These are phyloP conservation scores for Elmis aenea DNA, from an alignment of 2,888 invertebrate genomes.

Conservation along the genomic window DNA sequence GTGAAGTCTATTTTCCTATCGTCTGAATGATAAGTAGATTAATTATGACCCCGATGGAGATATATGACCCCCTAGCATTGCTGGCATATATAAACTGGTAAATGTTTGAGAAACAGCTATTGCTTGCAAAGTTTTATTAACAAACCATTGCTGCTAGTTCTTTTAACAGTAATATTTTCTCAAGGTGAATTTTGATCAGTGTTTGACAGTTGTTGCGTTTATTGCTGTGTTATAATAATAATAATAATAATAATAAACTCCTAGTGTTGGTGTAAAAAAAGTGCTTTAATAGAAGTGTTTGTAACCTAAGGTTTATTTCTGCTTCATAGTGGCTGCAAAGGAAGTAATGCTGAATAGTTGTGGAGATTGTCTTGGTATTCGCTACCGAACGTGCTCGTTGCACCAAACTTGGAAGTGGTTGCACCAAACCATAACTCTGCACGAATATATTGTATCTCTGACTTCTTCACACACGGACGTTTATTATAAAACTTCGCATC, in stretches of 20 bases:
- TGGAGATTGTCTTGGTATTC: constrained; percentile 82
- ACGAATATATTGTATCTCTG: constrained; percentile 80
- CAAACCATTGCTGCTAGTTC: no score
- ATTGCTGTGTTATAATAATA: no score
- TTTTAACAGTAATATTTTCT: no score
- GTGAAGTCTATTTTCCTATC: constrained; percentile 34
- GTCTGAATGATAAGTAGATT: constrained; percentile 31
- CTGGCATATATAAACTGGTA: constrained; percentile 34
- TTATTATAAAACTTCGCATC: constrained; percentile 16
- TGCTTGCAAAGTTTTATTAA: no score
- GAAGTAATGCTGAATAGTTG: constrained; percentile 57
- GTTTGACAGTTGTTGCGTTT: not conserved
- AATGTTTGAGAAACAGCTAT: no score
- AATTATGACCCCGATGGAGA: constrained; percentile 35
- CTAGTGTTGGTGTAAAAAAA: no score
- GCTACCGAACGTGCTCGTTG: constrained; percentile 80
- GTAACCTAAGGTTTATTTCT: constrained; percentile 22
- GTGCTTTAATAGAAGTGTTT: constrained; percentile 49
- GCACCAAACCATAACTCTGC: constrained; percentile 82
- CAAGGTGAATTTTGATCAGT: not conserved
- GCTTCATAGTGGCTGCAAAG: constrained; percentile 40
- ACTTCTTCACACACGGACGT: constrained; percentile 69
- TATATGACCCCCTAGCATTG: constrained; percentile 34
- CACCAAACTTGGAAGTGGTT: constrained; percentile 95
- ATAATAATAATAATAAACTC: no score